phyloP scores from a whole-genome alignment of 2,888 invertebrate species.

The Synanthedon andrenaeformis region DNA sequence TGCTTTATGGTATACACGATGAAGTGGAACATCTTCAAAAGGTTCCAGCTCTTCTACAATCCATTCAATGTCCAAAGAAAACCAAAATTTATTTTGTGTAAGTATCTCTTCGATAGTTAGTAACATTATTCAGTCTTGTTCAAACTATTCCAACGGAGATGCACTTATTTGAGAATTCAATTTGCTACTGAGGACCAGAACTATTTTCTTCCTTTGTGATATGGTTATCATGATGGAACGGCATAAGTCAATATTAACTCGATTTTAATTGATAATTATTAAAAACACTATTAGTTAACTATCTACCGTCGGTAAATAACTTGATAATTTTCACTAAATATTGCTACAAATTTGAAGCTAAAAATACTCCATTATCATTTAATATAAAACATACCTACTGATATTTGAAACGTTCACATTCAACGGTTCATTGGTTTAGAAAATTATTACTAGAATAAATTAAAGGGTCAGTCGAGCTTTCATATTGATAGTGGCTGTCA shows the following conservation, averaged over 20 bases:
- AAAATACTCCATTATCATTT: no score
- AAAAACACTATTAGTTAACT: slow-evolving; percentile 4
- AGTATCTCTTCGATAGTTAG: slow-evolving; percentile 57
- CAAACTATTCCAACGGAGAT: slow-evolving; percentile 30
- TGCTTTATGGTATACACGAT: slow-evolving; percentile 44
- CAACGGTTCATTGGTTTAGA: slow-evolving; percentile 15
- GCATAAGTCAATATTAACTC: slow-evolving; percentile 10
- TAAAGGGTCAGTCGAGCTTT: slow-evolving; percentile 13
- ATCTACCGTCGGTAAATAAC: slow-evolving; percentile 1
- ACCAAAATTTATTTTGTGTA: slow-evolving; percentile 53
- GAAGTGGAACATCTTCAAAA: slow-evolving; percentile 50
- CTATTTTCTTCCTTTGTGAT: slow-evolving; percentile 5
- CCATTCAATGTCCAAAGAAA: slow-evolving; percentile 49
- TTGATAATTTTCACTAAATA: not conserved
- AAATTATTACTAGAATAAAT: slow-evolving; percentile 18
- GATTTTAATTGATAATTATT: slow-evolving; percentile 12
- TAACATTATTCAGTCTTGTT: slow-evolving; percentile 30
- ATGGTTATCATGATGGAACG: not conserved
- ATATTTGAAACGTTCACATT: slow-evolving; percentile 1
- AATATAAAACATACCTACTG: not conserved
- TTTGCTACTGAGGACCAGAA: slow-evolving; percentile 10
- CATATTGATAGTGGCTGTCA: slow-evolving; percentile 5
- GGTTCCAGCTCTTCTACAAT: slow-evolving; percentile 54
- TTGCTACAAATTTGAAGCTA: no score
- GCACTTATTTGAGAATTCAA: slow-evolving; percentile 10